phyloP scores from a whole-genome alignment of 2,888 invertebrate species.

The Heliconius ethilla region DNA sequence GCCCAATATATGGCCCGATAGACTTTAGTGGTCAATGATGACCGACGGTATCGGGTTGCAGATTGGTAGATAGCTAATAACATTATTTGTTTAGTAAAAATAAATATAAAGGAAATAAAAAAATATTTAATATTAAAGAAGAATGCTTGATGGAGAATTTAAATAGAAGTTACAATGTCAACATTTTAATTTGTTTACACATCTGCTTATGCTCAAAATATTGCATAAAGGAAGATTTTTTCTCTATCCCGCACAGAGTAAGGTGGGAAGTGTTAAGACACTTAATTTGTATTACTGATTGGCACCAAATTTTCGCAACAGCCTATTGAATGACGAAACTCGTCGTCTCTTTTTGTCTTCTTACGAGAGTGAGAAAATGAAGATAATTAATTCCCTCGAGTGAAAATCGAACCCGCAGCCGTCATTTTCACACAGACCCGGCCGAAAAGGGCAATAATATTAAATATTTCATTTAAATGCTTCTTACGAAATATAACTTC shows the following conservation, averaged over 20 bases:
- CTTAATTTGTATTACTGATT: too few relatives aligned
- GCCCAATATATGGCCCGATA: slow-evolving; percentile 42
- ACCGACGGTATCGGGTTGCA: slow-evolving; percentile 37
- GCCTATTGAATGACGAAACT: too few relatives aligned
- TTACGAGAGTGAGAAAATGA: not conserved
- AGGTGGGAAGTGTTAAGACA: too few relatives aligned
- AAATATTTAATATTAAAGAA: not conserved
- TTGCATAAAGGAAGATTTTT: too few relatives aligned
- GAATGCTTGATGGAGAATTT: not conserved
- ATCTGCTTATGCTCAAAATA: too few relatives aligned
- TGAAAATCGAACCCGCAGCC: not conserved
- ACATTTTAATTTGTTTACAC: too few relatives aligned
- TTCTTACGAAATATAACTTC: not conserved
- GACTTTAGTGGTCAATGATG: slow-evolving; percentile 42
- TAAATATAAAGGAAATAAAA: not conserved
- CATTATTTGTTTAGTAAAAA: slow-evolving; percentile 30
- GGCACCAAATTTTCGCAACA: too few relatives aligned
- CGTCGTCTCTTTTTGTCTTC: not conserved
- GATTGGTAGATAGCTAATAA: slow-evolving; percentile 31
- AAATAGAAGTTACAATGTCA: not conserved
- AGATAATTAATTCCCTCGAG: not conserved
- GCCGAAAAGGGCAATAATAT: too few relatives aligned
- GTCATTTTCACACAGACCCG: too few relatives aligned
- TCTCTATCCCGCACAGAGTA: too few relatives aligned
- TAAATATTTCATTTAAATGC: too few relatives aligned